phyloP scores from a whole-genome alignment of 1,140 invertebrate genomes.

The Magallana angulata region DNA sequence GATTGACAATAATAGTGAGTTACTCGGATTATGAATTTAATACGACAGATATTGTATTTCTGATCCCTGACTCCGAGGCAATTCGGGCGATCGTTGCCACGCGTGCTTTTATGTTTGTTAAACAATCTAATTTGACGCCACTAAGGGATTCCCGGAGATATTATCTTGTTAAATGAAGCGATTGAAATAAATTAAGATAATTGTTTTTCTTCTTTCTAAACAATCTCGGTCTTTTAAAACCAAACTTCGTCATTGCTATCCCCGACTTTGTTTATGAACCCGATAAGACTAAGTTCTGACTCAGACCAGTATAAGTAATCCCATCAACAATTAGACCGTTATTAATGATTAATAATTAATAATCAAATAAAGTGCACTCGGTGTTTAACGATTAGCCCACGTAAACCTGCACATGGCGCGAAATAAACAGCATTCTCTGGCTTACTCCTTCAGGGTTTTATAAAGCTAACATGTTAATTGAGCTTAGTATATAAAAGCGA shows the following conservation, averaged over 20 bases:
- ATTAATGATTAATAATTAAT: neutral
- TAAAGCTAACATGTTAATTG: constrained; percentile 26
- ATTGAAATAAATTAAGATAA: neutral
- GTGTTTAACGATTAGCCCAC: constrained; percentile 30
- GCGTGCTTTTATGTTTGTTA: neutral
- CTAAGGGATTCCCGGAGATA: neutral
- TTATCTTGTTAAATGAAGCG: neutral
- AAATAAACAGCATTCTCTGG: neutral
- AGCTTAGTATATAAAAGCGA: constrained; percentile 11
- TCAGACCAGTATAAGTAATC: neutral
- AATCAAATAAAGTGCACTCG: neutral
- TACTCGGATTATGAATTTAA: constrained; percentile 1
- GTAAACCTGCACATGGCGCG: neutral
- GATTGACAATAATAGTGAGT: neutral
- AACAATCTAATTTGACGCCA: neutral
- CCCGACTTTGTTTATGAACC: too few relatives aligned
- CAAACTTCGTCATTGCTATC: too few relatives aligned
- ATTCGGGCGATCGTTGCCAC: constrained; percentile 18
- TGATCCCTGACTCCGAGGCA: constrained; percentile 18
- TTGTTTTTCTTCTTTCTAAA: neutral
- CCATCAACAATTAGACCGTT: neutral
- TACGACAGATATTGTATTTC: neutral
- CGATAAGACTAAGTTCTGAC: neutral
- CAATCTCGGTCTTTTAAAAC: neutral
- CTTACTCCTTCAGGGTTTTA: constrained; percentile 22